Evolutionary conservation across 2,888 invertebrate genomes (phyloP).

Genomic region (Amiota minor): DNA sequence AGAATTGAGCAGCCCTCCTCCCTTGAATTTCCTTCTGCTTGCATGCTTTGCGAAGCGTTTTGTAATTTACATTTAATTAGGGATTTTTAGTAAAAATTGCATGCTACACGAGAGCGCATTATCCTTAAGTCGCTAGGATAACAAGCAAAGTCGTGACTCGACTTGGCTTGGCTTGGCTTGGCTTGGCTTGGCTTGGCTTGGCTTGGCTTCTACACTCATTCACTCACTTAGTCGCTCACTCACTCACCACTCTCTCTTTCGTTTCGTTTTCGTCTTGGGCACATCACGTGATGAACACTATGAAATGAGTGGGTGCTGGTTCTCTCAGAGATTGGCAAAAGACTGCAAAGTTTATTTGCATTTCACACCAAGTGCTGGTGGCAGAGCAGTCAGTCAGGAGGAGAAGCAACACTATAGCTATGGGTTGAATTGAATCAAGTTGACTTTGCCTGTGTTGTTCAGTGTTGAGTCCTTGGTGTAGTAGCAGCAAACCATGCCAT

Average conservation of each 20-base stretch:
- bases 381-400: too few species aligned
- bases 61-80: slow-evolving; percentile 67
- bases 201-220: neutral
- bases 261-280: slow-evolving; percentile 21
- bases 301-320: too few species aligned
- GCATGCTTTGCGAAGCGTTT: slow-evolving; percentile 49
- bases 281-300: slow-evolving; percentile 3
- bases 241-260: neutral
- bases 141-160: slow-evolving; percentile 26
- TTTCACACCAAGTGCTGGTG: slow-evolving; percentile 25
- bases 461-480: neutral
- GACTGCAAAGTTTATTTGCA: slow-evolving; percentile 49
- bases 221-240: neutral
- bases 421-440: neutral
- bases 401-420: neutral
- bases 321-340: slow-evolving; percentile 11
- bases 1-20: neutral
- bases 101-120: slow-evolving; percentile 37
- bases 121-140: slow-evolving; percentile 34
- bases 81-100: slow-evolving; percentile 57
- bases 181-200: neutral
- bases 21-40: neutral
- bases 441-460: neutral
- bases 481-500: neutral
- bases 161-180: neutral